These are phyloP conservation scores for Capricornis sumatraensis DNA, from an alignment of 2,113 vertebrate species.

Conservation along the genomic window DNA sequence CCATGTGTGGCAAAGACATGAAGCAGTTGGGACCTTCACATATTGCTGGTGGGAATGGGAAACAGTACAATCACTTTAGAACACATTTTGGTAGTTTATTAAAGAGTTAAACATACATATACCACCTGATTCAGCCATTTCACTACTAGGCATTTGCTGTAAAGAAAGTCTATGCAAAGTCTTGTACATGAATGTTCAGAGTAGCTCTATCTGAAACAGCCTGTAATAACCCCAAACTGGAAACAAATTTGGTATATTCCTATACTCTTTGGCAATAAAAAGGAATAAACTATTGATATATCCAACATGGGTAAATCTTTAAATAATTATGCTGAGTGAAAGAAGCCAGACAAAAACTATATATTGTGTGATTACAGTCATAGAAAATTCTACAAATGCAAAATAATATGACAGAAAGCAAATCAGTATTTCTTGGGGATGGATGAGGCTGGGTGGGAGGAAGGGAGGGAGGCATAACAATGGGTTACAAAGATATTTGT, in stretches of 20 bases:
- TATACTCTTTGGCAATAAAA: neutral
- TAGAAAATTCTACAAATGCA: conserved; percentile 3
- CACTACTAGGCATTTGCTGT: neutral
- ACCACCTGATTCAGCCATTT: neutral
- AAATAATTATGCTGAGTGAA: neutral
- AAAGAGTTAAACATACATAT: neutral
- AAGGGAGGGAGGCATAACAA: neutral
- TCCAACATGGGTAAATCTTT: neutral
- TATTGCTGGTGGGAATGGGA: neutral
- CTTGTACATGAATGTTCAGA: neutral
- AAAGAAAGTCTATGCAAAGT: neutral
- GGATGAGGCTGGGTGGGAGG: neutral
- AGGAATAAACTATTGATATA: neutral
- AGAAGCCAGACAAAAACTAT: neutral
- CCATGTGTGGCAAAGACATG: neutral
- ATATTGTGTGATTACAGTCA: neutral
- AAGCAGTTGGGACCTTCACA: neutral
- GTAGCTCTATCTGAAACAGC: neutral
- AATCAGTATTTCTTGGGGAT: neutral
- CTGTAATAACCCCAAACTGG: neutral
- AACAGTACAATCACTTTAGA: neutral
- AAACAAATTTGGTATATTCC: neutral
- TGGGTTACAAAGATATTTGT: neutral
- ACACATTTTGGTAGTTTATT: neutral
- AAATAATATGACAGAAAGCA: neutral